A percentile compares a stretch with the other conserved stretches of the same genome.
phyloP scores from a whole-genome alignment of 2,888 invertebrate species.

The Nephrocerus scutellatus region DNA sequence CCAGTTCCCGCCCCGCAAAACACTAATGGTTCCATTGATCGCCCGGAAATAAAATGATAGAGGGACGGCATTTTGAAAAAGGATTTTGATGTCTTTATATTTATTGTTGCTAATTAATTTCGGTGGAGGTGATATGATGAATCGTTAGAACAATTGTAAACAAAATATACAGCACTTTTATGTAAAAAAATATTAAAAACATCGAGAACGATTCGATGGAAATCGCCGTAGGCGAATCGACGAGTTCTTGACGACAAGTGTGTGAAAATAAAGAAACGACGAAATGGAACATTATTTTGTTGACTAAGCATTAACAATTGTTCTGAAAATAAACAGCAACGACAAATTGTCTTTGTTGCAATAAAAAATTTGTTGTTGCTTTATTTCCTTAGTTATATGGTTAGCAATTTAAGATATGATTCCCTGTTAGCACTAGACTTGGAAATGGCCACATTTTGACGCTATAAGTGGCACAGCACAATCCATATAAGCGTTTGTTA shows the following conservation, averaged over 20 bases:
- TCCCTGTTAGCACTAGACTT: too few species aligned
- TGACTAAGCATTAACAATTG: too few species aligned
- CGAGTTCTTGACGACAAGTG: conserved; percentile 31
- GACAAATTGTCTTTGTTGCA: too few species aligned
- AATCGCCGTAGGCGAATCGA: conserved; percentile 37
- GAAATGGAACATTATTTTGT: conserved; percentile 24
- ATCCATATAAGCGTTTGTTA: too few species aligned
- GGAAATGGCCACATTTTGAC: too few species aligned
- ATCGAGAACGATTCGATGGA: conserved; percentile 41
- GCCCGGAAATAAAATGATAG: conserved; percentile 42
- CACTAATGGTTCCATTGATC: conserved; percentile 34
- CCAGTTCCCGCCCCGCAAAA: too few species aligned
- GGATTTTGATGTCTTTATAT: conserved; percentile 1
- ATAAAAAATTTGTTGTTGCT: too few species aligned
- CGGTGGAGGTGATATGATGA: conserved; percentile 26
- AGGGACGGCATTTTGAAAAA: conserved; percentile 20
- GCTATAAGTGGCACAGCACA: too few species aligned
- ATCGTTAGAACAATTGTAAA: conserved; percentile 41
- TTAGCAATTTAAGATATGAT: too few species aligned
- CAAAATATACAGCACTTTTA: conserved; percentile 42
- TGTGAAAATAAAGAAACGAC: conserved; percentile 23
- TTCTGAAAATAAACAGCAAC: too few species aligned
- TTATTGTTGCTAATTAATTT: conserved; percentile 5
- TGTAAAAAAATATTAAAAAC: conserved; percentile 45
- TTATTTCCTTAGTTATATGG: too few species aligned